A percentile compares a stretch with the other conserved stretches of the same genome.
Conservation (phyloP, 2,113 vertebrate genomes). For the Bubo blakistoni region DNA sequence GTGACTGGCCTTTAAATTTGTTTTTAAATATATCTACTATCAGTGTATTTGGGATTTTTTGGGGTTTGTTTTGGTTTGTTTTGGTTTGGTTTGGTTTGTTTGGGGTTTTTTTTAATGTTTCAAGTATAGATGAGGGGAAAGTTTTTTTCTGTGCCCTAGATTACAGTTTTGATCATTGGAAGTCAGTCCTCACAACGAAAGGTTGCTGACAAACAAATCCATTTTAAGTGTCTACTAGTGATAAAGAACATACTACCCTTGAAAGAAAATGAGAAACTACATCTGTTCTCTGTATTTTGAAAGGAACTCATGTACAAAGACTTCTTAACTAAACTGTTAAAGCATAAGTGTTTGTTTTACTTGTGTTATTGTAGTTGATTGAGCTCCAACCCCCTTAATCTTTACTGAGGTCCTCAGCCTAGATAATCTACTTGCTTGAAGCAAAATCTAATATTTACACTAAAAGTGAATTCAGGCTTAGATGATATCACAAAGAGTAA, state of each 20-base stretch:
- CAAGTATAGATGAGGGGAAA: background rate
- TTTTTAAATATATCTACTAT: background rate
- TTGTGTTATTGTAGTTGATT: background rate
- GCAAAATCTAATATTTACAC: background rate
- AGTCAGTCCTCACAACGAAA: background rate
- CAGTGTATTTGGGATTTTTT: background rate
- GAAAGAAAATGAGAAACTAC: background rate
- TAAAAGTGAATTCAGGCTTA: background rate
- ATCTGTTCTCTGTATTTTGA: background rate
- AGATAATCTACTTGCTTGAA: background rate
- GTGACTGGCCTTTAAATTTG: background rate
- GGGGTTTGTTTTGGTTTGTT: too few relatives aligned
- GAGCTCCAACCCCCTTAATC: background rate
- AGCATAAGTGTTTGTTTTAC: background rate
- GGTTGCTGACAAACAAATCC: background rate
- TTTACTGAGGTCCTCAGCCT: background rate
- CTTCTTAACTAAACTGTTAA: background rate
- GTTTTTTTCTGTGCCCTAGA: background rate
- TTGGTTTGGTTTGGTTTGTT: background rate
- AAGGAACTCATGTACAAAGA: background rate
- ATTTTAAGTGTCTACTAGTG: background rate
- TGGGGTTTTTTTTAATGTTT: background rate
- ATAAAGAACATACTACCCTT: background rate
- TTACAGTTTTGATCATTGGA: background rate
- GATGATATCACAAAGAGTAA: background rate